phyloP scores from a whole-genome alignment of 1,140 invertebrate genomes.

The Drosophila rhopaloa region DNA sequence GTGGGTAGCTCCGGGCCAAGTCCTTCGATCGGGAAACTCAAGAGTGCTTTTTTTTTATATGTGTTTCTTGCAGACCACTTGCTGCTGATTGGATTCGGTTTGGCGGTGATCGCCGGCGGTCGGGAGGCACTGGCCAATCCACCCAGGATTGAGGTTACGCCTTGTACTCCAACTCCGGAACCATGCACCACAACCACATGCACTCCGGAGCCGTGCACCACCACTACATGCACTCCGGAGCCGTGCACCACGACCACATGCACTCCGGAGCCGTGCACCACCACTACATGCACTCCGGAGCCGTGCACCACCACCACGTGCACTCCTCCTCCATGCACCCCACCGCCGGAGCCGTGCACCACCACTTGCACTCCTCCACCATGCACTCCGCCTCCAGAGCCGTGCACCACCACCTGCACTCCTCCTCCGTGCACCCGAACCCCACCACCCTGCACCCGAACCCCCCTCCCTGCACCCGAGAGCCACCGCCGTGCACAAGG shows the following conservation, averaged over 20 bases:
- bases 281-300: neutral
- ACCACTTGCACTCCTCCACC: neutral
- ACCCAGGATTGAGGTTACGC: conserved; percentile 5
- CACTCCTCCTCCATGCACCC: neutral
- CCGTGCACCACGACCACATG: neutral
- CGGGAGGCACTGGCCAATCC: conserved; percentile 6
- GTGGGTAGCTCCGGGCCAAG: conserved; percentile 25
- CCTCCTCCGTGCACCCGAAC: neutral
- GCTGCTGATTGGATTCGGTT: conserved; percentile 36
- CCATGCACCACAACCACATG: neutral
- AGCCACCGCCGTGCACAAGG: neutral
- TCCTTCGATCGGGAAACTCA: neutral
- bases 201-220: neutral
- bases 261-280: neutral
- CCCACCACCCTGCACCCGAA: neutral
- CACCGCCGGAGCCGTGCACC: neutral
- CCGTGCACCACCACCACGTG: conserved; percentile 13
- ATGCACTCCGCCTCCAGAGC: conserved; percentile 9
- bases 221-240: neutral
- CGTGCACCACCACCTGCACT: neutral
- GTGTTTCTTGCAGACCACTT: conserved; percentile 30
- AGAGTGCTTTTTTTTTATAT: neutral
- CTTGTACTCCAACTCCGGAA: neutral
- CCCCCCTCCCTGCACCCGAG: neutral
- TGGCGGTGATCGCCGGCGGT: conserved; percentile 40